Percentiles rank a stretch among this genome's conserved stretches.
These are phyloP conservation scores for Naja naja DNA, from an alignment of 2,113 vertebrate genomes.

Conservation along the genomic window DNA sequence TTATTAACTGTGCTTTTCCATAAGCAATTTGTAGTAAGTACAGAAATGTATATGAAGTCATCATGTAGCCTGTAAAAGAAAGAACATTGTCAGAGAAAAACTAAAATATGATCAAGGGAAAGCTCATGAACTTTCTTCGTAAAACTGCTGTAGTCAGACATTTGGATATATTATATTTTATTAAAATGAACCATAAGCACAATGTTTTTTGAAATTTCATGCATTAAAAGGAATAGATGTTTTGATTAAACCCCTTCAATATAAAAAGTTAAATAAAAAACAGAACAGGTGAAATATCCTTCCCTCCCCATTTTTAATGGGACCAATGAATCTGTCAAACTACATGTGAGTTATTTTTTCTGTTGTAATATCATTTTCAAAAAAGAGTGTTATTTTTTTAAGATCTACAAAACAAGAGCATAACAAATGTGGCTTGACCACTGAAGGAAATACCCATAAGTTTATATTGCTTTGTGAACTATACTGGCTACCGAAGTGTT, in stretches of 20 bases:
- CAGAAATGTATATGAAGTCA: constrained; percentile 35
- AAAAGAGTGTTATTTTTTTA: not conserved
- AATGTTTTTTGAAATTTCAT: not conserved
- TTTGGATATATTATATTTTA: constrained; percentile 6
- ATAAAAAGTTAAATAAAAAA: not conserved
- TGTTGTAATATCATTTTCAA: constrained; percentile 8
- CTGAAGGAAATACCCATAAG: not conserved
- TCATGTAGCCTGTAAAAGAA: constrained; percentile 53
- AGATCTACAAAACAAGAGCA: constrained; percentile 3
- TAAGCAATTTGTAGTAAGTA: constrained; percentile 49
- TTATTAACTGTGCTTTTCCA: constrained; percentile 46
- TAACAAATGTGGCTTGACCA: not conserved
- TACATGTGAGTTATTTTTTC: constrained; percentile 5
- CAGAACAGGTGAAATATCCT: not conserved
- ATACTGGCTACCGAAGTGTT: not conserved
- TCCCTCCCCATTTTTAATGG: not conserved
- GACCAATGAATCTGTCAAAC: not conserved
- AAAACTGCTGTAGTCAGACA: constrained; percentile 30
- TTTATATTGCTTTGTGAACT: not conserved
- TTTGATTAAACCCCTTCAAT: not conserved
- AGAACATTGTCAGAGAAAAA: constrained; percentile 43
- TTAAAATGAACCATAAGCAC: constrained; percentile 26
- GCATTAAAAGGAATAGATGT: not conserved
- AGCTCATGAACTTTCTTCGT: constrained; percentile 38
- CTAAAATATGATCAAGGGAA: constrained; percentile 53